A percentile compares a stretch with the other conserved stretches of the same genome.
phyloP scores from a whole-genome alignment of 2,888 invertebrate species.

The Trachelus troglodyta region DNA sequence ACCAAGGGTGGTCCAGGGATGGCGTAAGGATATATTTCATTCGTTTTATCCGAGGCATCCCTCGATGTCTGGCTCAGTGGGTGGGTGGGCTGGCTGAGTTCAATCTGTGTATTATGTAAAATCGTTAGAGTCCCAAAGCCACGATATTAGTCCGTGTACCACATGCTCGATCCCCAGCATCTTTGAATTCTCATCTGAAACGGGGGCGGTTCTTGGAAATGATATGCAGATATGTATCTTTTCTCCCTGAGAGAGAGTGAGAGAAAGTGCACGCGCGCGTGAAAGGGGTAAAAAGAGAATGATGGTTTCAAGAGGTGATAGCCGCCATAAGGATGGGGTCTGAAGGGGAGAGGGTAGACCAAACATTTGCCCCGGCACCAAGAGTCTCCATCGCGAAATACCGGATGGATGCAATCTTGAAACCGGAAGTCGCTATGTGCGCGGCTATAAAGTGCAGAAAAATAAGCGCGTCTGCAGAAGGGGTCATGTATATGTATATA shows the following conservation, averaged over 20 bases:
- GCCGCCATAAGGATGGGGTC: no score
- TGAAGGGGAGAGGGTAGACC: background rate
- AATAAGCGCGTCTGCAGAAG: background rate
- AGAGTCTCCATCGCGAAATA: constrained; percentile 19
- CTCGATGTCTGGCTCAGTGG: constrained; percentile 2
- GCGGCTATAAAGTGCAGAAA: constrained; percentile 13
- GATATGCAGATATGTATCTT: no score
- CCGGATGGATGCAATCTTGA: constrained; percentile 9
- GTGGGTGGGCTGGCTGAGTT: constrained; percentile 25
- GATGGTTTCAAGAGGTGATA: no score
- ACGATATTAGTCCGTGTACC: background rate
- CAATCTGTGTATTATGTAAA: constrained; percentile 53
- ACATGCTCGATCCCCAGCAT: background rate
- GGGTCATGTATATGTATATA: no score
- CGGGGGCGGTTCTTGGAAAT: no score
- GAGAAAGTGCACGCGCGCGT: constrained; percentile 8
- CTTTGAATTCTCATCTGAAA: no score
- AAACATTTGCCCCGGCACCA: constrained; percentile 9
- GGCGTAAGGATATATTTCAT: constrained; percentile 43
- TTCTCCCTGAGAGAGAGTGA: background rate
- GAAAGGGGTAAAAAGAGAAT: constrained; percentile 23
- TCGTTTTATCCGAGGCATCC: constrained; percentile 35
- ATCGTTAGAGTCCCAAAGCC: constrained; percentile 40
- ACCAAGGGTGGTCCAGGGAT: constrained; percentile 10
- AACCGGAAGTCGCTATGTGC: constrained; percentile 28